phyloP scores from a whole-genome alignment of 2,797 vertebrate species.

The Aeoliscus strigatus region DNA sequence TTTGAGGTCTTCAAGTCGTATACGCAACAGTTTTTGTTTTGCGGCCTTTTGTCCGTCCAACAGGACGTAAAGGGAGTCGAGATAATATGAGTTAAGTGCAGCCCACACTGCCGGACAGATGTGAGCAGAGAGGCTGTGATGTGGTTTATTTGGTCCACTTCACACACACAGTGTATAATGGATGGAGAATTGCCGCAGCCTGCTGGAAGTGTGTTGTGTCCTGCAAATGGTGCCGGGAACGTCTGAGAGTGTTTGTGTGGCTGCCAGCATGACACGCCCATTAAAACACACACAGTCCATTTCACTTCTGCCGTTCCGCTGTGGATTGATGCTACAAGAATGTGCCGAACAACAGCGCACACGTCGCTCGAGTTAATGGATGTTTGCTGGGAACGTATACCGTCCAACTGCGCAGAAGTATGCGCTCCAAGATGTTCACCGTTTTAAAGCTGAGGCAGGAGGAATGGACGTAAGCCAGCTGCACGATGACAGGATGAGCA shows the following conservation, averaged over 20 bases:
- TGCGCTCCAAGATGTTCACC: too few relatives aligned
- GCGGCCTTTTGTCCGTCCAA: too few relatives aligned
- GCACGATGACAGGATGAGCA: too few relatives aligned
- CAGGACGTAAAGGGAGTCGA: too few relatives aligned
- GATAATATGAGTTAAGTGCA: conserved; percentile 37
- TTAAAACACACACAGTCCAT: conserved; percentile 60
- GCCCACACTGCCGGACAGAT: too few relatives aligned
- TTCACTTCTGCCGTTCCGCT: conserved; percentile 21
- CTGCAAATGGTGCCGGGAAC: conserved; percentile 45
- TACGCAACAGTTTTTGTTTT: too few relatives aligned
- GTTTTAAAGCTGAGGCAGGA: too few relatives aligned
- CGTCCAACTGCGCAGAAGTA: too few relatives aligned
- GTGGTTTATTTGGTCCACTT: conserved; percentile 53
- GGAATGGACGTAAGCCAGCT: too few relatives aligned
- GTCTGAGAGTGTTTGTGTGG: conserved; percentile 38
- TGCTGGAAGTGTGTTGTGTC: conserved; percentile 49
- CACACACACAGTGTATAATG: conserved; percentile 53
- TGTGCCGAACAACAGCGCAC: conserved; percentile 17
- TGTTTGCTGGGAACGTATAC: background rate
- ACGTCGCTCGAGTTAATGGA: conserved; percentile 13
- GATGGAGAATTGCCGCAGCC: conserved; percentile 58
- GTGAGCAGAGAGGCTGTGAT: conserved; percentile 13
- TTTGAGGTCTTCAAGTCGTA: too few relatives aligned
- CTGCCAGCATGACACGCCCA: conserved; percentile 51
- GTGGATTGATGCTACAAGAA: conserved; percentile 29